Percentiles rank a stretch among this genome's conserved stretches.
Evolutionary conservation across 2,888 invertebrate genomes (phyloP).

Genomic region (Apamea anceps): DNA sequence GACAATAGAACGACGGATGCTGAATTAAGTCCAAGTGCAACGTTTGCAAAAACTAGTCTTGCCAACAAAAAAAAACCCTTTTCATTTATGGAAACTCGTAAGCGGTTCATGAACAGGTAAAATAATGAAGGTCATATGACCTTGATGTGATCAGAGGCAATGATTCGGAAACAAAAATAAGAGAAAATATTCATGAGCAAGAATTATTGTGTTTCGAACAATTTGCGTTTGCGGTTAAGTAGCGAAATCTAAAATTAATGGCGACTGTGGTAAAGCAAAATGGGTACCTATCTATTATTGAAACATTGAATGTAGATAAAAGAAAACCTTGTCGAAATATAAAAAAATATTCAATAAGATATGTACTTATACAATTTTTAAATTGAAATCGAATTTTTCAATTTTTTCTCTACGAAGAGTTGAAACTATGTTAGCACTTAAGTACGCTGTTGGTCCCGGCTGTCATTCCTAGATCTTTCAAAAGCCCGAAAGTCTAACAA

Average conservation of each 20-base stretch:
- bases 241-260: constrained; percentile 5
- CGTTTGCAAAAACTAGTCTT: constrained; percentile 1
- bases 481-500: neutral
- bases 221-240: constrained; percentile 13
- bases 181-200: constrained; percentile 31
- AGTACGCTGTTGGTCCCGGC: neutral
- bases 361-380: neutral
- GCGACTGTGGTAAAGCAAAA: neutral
- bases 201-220: constrained; percentile 10
- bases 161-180: constrained; percentile 40
- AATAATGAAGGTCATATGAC: constrained; percentile 39
- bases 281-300: neutral
- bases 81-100: constrained; percentile 8
- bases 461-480: neutral
- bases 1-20: constrained; percentile 1
- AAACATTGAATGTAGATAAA: neutral
- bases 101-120: constrained; percentile 33
- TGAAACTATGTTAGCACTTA: neutral
- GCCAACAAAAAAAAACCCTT: neutral
- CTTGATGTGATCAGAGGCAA: constrained; percentile 49
- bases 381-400: neutral
- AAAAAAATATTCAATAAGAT: neutral
- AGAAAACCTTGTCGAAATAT: neutral
- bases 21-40: neutral
- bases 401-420: too few species aligned